phyloP scores from a whole-genome alignment of 2,888 invertebrate species.

The Erebia epiphron region DNA sequence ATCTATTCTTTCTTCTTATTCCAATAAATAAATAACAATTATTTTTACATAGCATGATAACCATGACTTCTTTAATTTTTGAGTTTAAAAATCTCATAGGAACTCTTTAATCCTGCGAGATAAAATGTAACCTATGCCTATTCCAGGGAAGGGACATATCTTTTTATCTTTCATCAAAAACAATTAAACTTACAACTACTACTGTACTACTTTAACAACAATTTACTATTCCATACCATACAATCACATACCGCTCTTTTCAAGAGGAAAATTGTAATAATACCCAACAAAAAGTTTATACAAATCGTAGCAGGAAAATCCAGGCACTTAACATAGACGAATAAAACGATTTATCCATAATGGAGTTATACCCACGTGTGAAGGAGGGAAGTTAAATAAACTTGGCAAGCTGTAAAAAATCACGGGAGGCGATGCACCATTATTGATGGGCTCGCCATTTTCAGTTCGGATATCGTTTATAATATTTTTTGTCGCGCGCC shows the following conservation, averaged over 20 bases:
- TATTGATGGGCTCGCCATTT: constrained; percentile 69
- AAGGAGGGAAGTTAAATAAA: constrained; percentile 32
- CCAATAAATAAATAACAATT: too few species aligned
- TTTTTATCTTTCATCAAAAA: too few species aligned
- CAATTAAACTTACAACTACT: too few species aligned
- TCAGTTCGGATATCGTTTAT: constrained; percentile 66
- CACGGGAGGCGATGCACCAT: constrained; percentile 49
- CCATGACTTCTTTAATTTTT: too few species aligned
- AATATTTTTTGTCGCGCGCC: constrained; percentile 64
- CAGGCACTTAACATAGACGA: background rate
- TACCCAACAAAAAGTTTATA: background rate
- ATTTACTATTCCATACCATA: too few species aligned
- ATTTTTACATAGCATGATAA: too few species aligned
- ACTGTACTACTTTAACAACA: too few species aligned
- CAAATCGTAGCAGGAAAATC: constrained; percentile 1
- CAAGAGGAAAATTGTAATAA: background rate
- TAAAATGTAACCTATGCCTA: too few species aligned
- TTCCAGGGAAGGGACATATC: too few species aligned
- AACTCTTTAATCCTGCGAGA: too few species aligned
- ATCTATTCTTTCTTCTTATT: too few species aligned
- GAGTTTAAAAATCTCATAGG: too few species aligned
- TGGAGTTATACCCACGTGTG: constrained; percentile 30
- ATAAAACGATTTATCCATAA: constrained; percentile 29
- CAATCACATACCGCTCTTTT: background rate
- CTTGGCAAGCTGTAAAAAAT: constrained; percentile 32